Conservation (phyloP, 2,888 invertebrate species). For the Drosophila pegasa region DNA sequence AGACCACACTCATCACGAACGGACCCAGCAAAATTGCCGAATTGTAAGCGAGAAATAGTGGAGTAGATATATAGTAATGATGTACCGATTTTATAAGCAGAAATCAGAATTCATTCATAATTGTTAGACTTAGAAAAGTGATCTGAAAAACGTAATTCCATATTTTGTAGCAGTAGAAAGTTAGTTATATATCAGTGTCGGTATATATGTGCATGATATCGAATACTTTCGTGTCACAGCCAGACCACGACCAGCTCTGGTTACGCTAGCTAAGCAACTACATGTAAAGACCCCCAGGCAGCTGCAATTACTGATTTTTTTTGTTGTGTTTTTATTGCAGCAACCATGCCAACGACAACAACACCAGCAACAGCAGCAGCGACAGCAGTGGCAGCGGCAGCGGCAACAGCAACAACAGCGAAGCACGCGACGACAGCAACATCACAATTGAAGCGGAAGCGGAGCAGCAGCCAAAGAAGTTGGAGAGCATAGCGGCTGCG, state of each 20-base stretch:
- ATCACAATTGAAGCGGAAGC: constrained; percentile 44
- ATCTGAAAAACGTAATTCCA: background rate
- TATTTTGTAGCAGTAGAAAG: too few species aligned
- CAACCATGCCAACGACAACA: constrained; percentile 68
- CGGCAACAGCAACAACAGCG: constrained; percentile 53
- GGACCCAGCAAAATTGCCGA: constrained; percentile 72
- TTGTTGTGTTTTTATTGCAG: constrained; percentile 32
- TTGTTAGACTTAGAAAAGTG: background rate
- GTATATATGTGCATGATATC: background rate
- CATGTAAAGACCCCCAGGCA: background rate
- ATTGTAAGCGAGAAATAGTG: constrained; percentile 65
- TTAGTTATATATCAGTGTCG: too few species aligned
- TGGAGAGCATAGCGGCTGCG: constrained; percentile 25
- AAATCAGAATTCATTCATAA: too few species aligned
- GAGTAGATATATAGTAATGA: too few species aligned
- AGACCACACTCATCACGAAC: constrained; percentile 54
- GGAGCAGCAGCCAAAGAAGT: constrained; percentile 40
- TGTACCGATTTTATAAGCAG: too few species aligned
- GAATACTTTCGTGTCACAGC: background rate
- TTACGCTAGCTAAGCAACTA: background rate
- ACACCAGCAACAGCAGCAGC: constrained; percentile 48
- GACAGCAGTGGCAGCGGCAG: constrained; percentile 51
- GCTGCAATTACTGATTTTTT: background rate
- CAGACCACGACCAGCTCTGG: background rate
- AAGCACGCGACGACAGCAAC: constrained; percentile 39